Evolutionary conservation across 1,140 invertebrate genomes (phyloP).

Genomic region (Pantala flavescens): DNA sequence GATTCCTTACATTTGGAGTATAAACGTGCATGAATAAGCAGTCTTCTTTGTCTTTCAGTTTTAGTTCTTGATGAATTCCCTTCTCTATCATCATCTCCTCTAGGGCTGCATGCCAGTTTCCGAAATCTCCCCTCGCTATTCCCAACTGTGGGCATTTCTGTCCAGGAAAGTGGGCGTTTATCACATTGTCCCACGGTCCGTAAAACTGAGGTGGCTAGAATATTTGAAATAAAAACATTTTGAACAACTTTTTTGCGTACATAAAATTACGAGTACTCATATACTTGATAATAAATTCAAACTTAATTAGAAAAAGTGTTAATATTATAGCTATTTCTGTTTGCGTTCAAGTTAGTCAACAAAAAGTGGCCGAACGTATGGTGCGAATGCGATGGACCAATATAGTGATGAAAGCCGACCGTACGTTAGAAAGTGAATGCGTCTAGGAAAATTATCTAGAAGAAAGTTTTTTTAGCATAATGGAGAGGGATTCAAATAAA

Average conservation of each 20-base stretch:
- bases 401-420: no score
- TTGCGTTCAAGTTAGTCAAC: no score
- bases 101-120: not conserved
- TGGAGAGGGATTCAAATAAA: no score
- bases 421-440: no score
- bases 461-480: no score
- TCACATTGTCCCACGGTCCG: not conserved
- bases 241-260: not conserved
- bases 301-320: not conserved
- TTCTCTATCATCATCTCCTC: not conserved
- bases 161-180: not conserved
- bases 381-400: not conserved
- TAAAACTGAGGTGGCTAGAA: not conserved
- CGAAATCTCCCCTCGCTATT: not conserved
- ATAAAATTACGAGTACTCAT: not conserved
- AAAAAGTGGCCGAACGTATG: no score
- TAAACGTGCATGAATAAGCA: conserved; percentile 19
- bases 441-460: no score
- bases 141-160: not conserved
- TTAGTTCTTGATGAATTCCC: not conserved
- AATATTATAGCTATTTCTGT: not conserved
- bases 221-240: not conserved
- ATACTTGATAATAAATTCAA: not conserved
- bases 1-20: conserved; percentile 19
- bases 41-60: conserved; percentile 7